Evolutionary conservation across 1,140 invertebrate species (phyloP).

Genomic region (Battus philenor): DNA sequence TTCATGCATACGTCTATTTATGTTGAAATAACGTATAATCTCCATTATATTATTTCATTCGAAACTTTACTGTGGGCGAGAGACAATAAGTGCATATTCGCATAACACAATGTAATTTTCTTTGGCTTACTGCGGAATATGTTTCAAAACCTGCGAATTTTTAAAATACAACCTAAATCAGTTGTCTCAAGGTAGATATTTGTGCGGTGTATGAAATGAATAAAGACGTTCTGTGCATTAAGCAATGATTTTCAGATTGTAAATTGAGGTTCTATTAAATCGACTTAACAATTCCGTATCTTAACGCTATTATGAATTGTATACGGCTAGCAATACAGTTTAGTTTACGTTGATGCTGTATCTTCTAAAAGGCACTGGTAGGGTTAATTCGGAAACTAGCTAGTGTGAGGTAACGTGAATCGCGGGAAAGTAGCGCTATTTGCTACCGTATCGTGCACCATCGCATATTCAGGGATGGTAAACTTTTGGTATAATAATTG

Average conservation of each 20-base stretch:
- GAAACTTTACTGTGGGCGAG: conserved; percentile 32
- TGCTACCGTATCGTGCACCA: conserved; percentile 73
- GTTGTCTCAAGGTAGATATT: conserved; percentile 21
- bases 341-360: conserved; percentile 20
- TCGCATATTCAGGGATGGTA: conserved; percentile 38
- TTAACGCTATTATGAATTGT: conserved; percentile 22
- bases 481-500: conserved; percentile 46
- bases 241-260: conserved; percentile 52
- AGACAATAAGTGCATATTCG: conserved; percentile 38
- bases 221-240: conserved; percentile 35
- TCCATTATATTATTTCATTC: too few relatives aligned
- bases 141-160: neutral
- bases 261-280: conserved; percentile 38
- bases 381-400: conserved; percentile 43
- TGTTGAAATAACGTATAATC: conserved; percentile 39
- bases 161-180: conserved; percentile 3
- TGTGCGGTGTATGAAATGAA: neutral
- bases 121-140: conserved; percentile 20
- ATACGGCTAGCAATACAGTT: conserved; percentile 18
- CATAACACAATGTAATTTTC: conserved; percentile 27
- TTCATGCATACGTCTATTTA: conserved; percentile 64
- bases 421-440: conserved; percentile 70
- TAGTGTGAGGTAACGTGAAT: conserved; percentile 68
- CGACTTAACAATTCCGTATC: conserved; percentile 22
- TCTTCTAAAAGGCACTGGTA: conserved; percentile 28